These are phyloP conservation scores for Alethe diademata DNA, from an alignment of 2,113 vertebrate species.

Conservation along the genomic window DNA sequence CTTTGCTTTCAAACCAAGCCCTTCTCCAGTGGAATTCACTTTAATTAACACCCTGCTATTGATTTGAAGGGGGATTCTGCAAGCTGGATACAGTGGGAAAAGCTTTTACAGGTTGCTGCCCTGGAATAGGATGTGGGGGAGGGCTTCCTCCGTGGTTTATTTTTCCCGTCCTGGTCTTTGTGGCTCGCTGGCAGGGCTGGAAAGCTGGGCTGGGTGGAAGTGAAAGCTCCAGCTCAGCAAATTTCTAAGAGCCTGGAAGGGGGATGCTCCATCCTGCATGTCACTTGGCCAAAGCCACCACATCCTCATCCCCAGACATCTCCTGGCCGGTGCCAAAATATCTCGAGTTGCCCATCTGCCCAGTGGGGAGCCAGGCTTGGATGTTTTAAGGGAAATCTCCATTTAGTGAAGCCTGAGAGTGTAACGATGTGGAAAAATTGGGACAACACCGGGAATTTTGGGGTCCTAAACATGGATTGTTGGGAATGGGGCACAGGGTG, in stretches of 20 bases:
- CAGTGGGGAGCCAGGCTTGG: not conserved
- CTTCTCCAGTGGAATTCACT: not conserved
- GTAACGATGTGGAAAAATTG: fast-evolving
- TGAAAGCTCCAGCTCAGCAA: constrained; percentile 7
- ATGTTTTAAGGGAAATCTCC: not conserved
- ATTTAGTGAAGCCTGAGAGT: not conserved
- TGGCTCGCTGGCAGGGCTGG: not conserved
- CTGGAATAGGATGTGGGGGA: fast-evolving
- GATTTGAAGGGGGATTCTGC: not conserved
- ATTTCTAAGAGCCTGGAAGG: not conserved
- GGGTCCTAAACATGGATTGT: fast-evolving
- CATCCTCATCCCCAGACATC: fast-evolving
- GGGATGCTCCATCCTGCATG: fast-evolving
- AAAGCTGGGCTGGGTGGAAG: not conserved
- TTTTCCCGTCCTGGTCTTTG: not conserved
- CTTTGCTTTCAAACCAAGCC: not conserved
- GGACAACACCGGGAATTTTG: fast-evolving
- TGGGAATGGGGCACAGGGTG: fast-evolving
- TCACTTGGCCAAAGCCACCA: not conserved
- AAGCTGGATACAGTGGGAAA: fast-evolving
- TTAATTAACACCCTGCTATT: not conserved
- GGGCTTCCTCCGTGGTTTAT: not conserved
- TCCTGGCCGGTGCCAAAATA: not conserved
- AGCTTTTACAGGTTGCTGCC: not conserved
- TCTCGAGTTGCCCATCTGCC: not conserved